These are phyloP conservation scores for Melolontha melolontha DNA, from an alignment of 2,888 invertebrate genomes.

Conservation along the genomic window DNA sequence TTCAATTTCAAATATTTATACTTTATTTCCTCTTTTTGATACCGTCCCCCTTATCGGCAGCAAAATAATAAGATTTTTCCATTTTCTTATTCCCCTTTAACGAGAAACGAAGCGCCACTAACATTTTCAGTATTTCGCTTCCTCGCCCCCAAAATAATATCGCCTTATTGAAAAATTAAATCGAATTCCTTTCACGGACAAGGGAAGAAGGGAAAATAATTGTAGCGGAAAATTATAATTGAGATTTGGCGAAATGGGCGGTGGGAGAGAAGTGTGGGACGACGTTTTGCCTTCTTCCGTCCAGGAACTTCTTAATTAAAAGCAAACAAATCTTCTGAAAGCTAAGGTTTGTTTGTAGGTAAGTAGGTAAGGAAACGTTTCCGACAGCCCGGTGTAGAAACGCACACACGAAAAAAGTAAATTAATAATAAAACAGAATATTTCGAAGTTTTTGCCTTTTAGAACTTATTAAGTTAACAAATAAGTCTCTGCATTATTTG, in stretches of 20 bases:
- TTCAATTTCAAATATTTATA: no score
- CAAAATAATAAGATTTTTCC: no score
- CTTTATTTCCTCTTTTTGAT: no score
- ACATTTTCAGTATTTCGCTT: no score
- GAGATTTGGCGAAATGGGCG: constrained; percentile 34
- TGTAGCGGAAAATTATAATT: constrained; percentile 41
- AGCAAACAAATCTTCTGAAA: constrained; percentile 36
- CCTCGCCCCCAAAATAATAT: not conserved
- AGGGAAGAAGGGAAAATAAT: constrained; percentile 23
- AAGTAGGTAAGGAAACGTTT: constrained; percentile 19
- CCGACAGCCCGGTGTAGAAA: constrained; percentile 10
- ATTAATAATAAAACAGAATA: not conserved
- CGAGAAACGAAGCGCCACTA: no score
- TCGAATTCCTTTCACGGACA: constrained; percentile 25
- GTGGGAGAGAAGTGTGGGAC: not conserved
- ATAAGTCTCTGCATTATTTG: no score
- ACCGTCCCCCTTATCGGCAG: no score
- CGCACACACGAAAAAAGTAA: constrained; percentile 5
- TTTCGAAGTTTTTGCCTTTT: no score
- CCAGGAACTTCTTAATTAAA: constrained; percentile 41
- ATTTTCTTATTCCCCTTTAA: no score
- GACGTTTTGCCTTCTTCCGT: constrained; percentile 12
- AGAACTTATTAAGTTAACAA: no score
- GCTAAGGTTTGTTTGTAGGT: constrained; percentile 33
- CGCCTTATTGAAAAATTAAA: constrained; percentile 33